Base-by-base conservation (phyloP, 2,797 vertebrate species). In the Chelonia mydas region DNA sequence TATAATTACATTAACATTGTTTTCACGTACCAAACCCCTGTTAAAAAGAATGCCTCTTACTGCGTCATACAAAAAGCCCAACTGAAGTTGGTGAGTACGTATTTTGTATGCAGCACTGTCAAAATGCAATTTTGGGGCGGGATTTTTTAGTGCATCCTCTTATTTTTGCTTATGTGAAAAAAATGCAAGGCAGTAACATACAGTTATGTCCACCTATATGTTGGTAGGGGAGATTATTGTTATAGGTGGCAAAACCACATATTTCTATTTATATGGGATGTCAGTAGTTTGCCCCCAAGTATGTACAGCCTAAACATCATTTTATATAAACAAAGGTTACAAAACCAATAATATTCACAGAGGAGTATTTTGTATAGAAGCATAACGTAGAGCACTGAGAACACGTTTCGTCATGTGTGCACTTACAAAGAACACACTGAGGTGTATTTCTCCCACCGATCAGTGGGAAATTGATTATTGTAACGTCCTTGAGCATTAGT, bases 31-130 rank as follows among this genome's bases (percentile, higher is more conserved):
- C 98, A 98, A 98, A 98, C 97, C 87, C 98, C 98, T 98, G 94
- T 98, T 97, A 98, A 98, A 98, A 98, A 98, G 97, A 98, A 97
- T 88, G 97, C 93, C 97, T 98, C 98, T 98, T 98, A 99, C 98
- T 98, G 99, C 98, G 98, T 98, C 97, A 97, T 98, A 99, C 97
- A 98, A 98, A 98, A 98, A 97, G 92, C 96, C 72, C 86, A 28
- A 93, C 84, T 95, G 95, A 98, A 98, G 98, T 98, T 95, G 97
- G 88, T 95, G 96, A 98, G 98, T 97, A 96, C 97, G 97, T 97
- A 97, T 97, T 98, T 94, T 97, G 94, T 98, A 97, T 97, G 98
- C 97, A 98, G 98, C 97, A 98, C 97, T 98, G 97, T 16, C 80
- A 97, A 98, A 98, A 98, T 96, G 98, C 95, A 96, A 95, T 89